Conservation (phyloP, 2,888 invertebrate species). For the Pardosa pseudoannulata region DNA sequence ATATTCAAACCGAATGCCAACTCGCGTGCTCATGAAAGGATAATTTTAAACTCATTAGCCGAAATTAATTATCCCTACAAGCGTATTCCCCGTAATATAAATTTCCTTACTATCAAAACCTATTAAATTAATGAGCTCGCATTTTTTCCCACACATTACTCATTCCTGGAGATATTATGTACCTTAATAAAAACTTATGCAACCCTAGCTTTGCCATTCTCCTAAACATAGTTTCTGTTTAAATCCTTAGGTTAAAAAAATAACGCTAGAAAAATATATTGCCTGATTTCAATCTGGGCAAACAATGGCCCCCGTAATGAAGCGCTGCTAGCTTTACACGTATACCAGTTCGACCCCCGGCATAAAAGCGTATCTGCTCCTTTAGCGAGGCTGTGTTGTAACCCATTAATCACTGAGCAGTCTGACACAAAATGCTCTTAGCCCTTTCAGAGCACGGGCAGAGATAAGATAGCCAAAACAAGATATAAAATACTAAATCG, state of each 20-base stretch:
- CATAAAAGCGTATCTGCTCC: slow-evolving; percentile 2
- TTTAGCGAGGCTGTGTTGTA: neutral
- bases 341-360: neutral
- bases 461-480: neutral
- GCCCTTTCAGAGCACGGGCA: neutral
- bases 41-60: no score
- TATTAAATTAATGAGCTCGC: neutral
- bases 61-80: no score
- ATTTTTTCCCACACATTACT: neutral
- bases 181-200: neutral
- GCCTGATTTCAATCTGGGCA: neutral
- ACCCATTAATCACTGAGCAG: neutral
- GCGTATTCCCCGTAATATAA: neutral
- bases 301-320: neutral
- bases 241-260: neutral
- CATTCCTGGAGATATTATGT: neutral
- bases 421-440: neutral
- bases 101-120: neutral
- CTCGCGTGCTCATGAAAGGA: no score
- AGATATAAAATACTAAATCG: slow-evolving; percentile 3
- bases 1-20: no score
- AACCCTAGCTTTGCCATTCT: neutral
- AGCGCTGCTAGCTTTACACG: neutral
- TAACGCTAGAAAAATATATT: neutral
- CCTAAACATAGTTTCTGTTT: neutral